phyloP scores from a whole-genome alignment of 2,888 invertebrate genomes.

The Dione juno region DNA sequence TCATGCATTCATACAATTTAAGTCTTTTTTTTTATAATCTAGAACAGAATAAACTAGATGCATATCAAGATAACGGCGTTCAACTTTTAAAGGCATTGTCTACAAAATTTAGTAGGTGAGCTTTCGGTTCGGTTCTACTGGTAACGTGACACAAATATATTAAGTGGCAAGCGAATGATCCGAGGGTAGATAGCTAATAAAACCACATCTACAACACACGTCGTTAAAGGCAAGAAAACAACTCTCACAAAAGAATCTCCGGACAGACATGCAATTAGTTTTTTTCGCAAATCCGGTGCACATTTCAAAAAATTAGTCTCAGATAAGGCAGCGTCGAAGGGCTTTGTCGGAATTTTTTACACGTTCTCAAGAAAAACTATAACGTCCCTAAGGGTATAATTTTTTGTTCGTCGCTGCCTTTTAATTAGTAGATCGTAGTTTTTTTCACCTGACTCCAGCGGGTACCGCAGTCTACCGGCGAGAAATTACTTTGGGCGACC shows the following conservation, averaged over 20 bases:
- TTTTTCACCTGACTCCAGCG: constrained; percentile 45
- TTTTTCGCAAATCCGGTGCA: constrained; percentile 59
- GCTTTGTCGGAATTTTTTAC: constrained; percentile 79
- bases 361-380: constrained; percentile 59
- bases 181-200: constrained; percentile 39
- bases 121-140: constrained; percentile 22
- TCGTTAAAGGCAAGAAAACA: constrained; percentile 36
- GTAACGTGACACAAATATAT: constrained; percentile 25
- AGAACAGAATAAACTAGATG: neutral
- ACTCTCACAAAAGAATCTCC: constrained; percentile 38
- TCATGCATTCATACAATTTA: neutral
- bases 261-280: constrained; percentile 53
- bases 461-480: constrained; percentile 39
- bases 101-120: constrained; percentile 11
- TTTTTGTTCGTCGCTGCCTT: constrained; percentile 74
- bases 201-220: constrained; percentile 26
- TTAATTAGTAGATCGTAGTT: constrained; percentile 69
- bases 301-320: constrained; percentile 65
- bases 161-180: constrained; percentile 9
- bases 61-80: neutral
- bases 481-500: constrained; percentile 40
- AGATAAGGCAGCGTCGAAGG: constrained; percentile 60
- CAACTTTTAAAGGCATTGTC: constrained; percentile 8
- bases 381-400: constrained; percentile 64
- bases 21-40: neutral